Evolutionary conservation across 2,888 invertebrate genomes (phyloP), one percentile per base, ranked within the genome.

Genomic region (Apotomis turbidana): DNA sequence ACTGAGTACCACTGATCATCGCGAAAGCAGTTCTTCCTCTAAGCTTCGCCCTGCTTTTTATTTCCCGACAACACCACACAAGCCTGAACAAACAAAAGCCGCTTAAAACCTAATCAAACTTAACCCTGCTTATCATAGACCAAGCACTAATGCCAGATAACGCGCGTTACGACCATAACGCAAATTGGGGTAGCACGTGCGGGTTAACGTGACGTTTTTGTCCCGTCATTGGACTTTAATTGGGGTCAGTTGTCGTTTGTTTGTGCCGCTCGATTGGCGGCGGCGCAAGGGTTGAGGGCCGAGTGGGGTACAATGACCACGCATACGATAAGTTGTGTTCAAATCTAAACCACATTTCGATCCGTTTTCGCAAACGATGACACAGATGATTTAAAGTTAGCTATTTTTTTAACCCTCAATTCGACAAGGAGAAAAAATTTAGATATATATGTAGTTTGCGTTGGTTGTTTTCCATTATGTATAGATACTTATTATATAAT

Each of bases 191-290:
- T 72, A 9, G 15, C 72, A 72, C 72, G 72, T 68, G 68, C 63
- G 72, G 62, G 72, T 58, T 72, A 68, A 72, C 68, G 72, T 52
- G 67, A 62, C 63, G 68, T 68, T 72, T 72, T 72, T 72, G 68
- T 68, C 59, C 68, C 68, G 72, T 72, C 72, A 72, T 72, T 72
- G 68, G 72, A 68, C 62, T 72, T 72, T 72, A 72, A 72, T 68
- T 68, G 72, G 72, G 72, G 72, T 72, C 72, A 63, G 62, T 68
- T 63, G 71, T 61, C 71, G 71, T 71, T 71, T 72, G 72, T 68
- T 72, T 72, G 72, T 67, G 60, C 67, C 71, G 71, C 68, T 49
- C 68, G 44, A 72, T 72, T 72, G 72, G 57, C 12, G 9, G 68
- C 62, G 52, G 15, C 27, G 54, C 59, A 72, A 72, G 63, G 68